Evolutionary conservation across 2,888 invertebrate genomes (phyloP).

Genomic region (Sinodicranocentrus sp.): DNA sequence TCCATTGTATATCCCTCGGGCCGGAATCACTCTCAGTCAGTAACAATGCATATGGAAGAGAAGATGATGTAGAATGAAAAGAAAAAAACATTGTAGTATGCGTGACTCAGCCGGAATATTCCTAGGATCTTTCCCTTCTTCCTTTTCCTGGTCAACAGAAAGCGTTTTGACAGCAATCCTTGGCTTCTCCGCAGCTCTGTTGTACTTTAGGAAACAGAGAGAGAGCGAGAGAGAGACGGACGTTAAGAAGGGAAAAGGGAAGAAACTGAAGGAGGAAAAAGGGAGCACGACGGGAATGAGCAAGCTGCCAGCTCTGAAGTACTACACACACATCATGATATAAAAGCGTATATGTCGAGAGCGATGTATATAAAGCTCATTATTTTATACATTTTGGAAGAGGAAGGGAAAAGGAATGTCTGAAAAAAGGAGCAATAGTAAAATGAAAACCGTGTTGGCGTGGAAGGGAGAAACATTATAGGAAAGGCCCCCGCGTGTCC

Average conservation of each 20-base stretch:
- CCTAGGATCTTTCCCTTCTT: conserved; percentile 34
- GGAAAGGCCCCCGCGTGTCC: conserved; percentile 67
- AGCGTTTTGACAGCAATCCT: conserved; percentile 44
- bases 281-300: conserved; percentile 34
- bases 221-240: neutral
- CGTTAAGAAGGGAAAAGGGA: conserved; percentile 40
- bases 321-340: too few species aligned
- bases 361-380: conserved; percentile 18
- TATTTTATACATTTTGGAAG: conserved; percentile 15
- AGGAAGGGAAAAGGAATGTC: conserved; percentile 31
- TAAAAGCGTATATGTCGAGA: conserved; percentile 4
- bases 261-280: conserved; percentile 51
- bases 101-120: conserved; percentile 62
- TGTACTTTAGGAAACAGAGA: neutral
- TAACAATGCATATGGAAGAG: neutral
- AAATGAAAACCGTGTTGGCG: too few species aligned
- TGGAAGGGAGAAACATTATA: neutral
- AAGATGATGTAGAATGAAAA: conserved; percentile 23
- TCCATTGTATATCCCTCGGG: conserved; percentile 65
- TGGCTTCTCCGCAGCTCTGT: neutral
- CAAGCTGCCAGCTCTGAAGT: too few species aligned
- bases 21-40: conserved; percentile 51
- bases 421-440: conserved; percentile 1
- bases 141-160: conserved; percentile 49
- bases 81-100: conserved; percentile 49